Evolutionary conservation across 2,113 vertebrate genomes (phyloP), one percentile per base, ranked within the genome.

Genomic region (Cheirogaleus medius): DNA sequence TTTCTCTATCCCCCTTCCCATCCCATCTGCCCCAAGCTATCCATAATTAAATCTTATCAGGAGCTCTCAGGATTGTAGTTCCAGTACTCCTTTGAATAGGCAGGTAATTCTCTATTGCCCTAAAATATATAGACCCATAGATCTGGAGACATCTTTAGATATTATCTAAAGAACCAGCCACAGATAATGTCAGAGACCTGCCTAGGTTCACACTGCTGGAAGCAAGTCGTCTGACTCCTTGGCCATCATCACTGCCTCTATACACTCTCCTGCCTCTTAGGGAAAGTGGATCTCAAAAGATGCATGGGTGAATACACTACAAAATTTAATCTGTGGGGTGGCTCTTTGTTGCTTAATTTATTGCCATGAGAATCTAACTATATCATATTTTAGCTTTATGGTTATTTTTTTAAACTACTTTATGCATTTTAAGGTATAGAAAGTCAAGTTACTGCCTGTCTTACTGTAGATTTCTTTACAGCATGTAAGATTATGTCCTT

Each of bases 141-240:
- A 80, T 90, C 93, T 96, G 91, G 78, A 97, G 86, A 93, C 97
- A 94, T 95, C 82, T 66, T 87, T 69, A 94, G 95, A 95, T 97
- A 93, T 8, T 89, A 97, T 97, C 97, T 97, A 34, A 83, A 92
- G 5, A 39, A 84, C 44, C 58, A 90, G 89, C 6, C 69, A 78
- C 54, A 89, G 64, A 83, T 39, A 83, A 87, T 58, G 52, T 78
- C 73, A 71, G 71, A 94, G 68, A n/a, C 2, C 0, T 92, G 54
- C 80, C 20, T 66, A 81, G 83, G 91, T 49, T 78, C 91, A 94
- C 34, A 42, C 39, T 29, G 17, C 29, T 69, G 44, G 77, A 82
- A 84, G 54, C 49, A 93, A 78, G 69, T 74, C 47, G n/a, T 95
- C 83, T 77, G 58, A 92, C 47, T 80, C 68, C 42, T 21, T 63